phyloP scores from a whole-genome alignment of 2,888 invertebrate species.

The Bedellia somnulentella region DNA sequence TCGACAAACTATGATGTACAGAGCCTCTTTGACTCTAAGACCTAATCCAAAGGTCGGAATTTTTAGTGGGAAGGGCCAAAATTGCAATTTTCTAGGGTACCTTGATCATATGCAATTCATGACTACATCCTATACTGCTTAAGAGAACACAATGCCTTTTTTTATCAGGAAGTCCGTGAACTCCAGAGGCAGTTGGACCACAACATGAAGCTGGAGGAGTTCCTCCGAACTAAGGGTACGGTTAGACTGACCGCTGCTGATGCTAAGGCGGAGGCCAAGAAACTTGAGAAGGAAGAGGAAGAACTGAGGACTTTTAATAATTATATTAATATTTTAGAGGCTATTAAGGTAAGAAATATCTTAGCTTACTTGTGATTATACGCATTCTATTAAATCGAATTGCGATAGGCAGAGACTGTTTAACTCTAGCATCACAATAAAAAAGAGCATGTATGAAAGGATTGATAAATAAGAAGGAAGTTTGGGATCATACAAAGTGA shows the following conservation, averaged over 20 bases:
- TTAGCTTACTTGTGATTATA: background rate
- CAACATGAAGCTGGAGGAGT: constrained; percentile 81
- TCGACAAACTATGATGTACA: too few relatives aligned
- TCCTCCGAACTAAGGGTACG: constrained; percentile 83
- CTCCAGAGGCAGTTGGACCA: constrained; percentile 83
- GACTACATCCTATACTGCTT: too few relatives aligned
- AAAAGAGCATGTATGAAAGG: too few relatives aligned
- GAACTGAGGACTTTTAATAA: constrained; percentile 71
- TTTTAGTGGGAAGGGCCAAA: too few relatives aligned
- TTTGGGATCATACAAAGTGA: too few relatives aligned
- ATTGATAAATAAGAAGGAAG: too few relatives aligned
- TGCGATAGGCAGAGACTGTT: background rate
- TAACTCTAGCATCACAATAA: too few relatives aligned
- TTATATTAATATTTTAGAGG: constrained; percentile 74
- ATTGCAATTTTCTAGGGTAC: too few relatives aligned
- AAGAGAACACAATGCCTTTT: too few relatives aligned
- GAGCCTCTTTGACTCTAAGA: too few relatives aligned
- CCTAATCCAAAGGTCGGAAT: too few relatives aligned
- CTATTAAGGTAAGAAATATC: constrained; percentile 63
- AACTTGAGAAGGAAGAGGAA: constrained; percentile 66
- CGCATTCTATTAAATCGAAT: background rate
- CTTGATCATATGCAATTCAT: too few relatives aligned
- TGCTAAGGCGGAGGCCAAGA: constrained; percentile 72
- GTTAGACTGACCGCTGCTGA: constrained; percentile 75
- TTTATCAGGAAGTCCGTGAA: constrained; percentile 82